A percentile compares a stretch with the other conserved stretches of the same genome.
Conservation (phyloP, 2,797 vertebrate species). For the Pipistrellus nathusii region DNA sequence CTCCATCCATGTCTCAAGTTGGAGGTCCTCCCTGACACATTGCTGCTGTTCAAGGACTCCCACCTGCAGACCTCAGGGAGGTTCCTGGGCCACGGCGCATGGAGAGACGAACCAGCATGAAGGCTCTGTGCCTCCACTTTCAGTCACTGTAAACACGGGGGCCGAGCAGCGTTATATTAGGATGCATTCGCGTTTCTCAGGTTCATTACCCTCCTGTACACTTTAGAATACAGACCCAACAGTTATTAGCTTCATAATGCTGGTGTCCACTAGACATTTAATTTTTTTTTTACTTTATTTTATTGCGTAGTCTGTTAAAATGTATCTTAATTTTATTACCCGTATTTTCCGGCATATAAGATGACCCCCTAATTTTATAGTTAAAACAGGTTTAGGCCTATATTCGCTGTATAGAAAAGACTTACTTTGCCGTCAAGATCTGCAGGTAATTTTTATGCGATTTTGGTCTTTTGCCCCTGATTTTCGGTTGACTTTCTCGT, state of each 20-base stretch:
- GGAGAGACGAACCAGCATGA: neutral
- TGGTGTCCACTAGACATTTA: neutral
- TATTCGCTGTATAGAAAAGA: too few relatives aligned
- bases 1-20: neutral
- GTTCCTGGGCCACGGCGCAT: neutral
- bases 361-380: too few relatives aligned
- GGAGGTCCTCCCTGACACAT: neutral
- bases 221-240: conserved; percentile 14
- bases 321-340: neutral
- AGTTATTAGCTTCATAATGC: neutral
- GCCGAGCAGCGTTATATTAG: neutral
- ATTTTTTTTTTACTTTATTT: neutral
- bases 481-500: too few relatives aligned
- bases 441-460: too few relatives aligned
- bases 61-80: neutral
- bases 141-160: neutral
- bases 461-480: too few relatives aligned
- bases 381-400: too few relatives aligned
- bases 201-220: neutral
- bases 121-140: neutral
- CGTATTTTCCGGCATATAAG: too few relatives aligned
- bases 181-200: neutral
- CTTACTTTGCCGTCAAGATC: too few relatives aligned
- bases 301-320: conserved; percentile 5
- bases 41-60: neutral